Conservation (phyloP, 2,888 invertebrate species). For the Trimorus sp. region DNA sequence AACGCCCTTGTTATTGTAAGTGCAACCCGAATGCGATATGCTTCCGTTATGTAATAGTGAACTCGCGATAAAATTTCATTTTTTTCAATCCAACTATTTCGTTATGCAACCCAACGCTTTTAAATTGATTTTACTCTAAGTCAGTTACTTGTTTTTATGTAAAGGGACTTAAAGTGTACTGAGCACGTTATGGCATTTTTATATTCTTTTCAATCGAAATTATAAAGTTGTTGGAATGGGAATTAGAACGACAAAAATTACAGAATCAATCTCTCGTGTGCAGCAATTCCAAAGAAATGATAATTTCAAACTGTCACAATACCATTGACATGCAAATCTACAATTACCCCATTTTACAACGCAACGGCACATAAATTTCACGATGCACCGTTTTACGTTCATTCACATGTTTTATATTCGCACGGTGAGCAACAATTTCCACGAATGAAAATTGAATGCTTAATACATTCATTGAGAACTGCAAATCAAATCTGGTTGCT, state of each 20-base stretch:
- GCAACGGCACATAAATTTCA: neutral
- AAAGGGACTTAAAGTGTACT: too few species aligned
- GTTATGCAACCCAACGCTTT: neutral
- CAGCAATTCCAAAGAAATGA: too few species aligned
- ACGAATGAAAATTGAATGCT: constrained; percentile 25
- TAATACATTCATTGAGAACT: constrained; percentile 38
- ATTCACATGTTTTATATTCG: constrained; percentile 2
- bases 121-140: neutral
- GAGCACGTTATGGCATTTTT: too few species aligned
- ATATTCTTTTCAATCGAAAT: too few species aligned
- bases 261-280: too few species aligned
- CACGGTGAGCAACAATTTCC: constrained; percentile 18
- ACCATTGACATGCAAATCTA: too few species aligned
- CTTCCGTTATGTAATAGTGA: constrained; percentile 33
- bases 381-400: neutral
- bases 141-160: too few species aligned
- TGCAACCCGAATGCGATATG: constrained; percentile 27
- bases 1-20: constrained; percentile 59
- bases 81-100: neutral
- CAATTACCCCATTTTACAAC: too few species aligned
- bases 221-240: too few species aligned
- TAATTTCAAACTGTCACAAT: too few species aligned
- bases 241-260: too few species aligned
- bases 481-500: constrained; percentile 27
- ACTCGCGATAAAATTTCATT: constrained; percentile 8